Evolutionary conservation across 2,888 invertebrate species (phyloP), one percentile per base, ranked within the genome.

Genomic region (Mesorhabditis sp.): DNA sequence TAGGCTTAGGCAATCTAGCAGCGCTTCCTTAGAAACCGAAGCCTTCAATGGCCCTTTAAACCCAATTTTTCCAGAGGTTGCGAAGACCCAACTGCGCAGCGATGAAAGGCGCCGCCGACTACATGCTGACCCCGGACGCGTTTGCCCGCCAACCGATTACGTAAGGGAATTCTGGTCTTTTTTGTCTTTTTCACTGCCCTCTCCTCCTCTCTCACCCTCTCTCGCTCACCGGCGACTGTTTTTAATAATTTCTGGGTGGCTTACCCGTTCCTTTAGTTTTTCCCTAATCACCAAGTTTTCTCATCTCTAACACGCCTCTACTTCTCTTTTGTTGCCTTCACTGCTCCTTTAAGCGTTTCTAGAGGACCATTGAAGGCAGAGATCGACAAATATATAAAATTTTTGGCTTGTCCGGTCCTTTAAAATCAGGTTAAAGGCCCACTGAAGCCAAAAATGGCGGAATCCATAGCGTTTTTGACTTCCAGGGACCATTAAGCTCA

Each of bases 21-120:
- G n/a, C 10, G 58, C 1, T 58, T 58, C n/a, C 58, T 58, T 58
- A 10, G 58, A 2, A n/a, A 58, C 2, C 28, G 2, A 58, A 13
- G 10, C 58, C 58, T 58, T 58, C n/a, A n/a, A 58, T 2, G 58
- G 10, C 2, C n/a, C n/a, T 10, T 58, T 58, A 58, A 58, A 58
- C n/a, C n/a, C n/a, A 68, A 41, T 68, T 50, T 13, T 50, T 62
- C n/a, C 58, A 50, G n/a, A 43, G 72, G 75, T 28, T 80, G 78
- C 67, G 78, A 80, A 65, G 80, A 80, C 71, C 80, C 80, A 76
- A 82, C 69, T 83, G 83, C 69, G 80, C 83, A n/a, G 83, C 83
- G 4, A 78, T 82, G 28, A 80, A 80, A 64, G 83, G 82, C n/a
- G 72, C 72, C 41, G 78, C 78, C 43, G 82, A 79, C 43, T 78